These are phyloP conservation scores for Bryconaethiops microstoma DNA, from an alignment of 2,797 vertebrate genomes.

Conservation along the genomic window DNA sequence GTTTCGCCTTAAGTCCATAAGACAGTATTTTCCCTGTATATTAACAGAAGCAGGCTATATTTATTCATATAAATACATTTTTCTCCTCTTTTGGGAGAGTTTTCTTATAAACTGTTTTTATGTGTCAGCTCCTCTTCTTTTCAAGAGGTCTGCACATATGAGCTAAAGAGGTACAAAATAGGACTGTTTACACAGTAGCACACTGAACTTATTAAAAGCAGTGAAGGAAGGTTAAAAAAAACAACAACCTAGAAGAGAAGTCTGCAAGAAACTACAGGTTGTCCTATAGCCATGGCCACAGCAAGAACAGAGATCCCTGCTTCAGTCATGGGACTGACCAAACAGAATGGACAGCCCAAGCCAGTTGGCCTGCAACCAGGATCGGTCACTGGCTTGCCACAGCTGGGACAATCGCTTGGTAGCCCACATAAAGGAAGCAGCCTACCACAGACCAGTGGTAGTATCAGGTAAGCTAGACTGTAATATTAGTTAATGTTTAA, in stretches of 20 bases:
- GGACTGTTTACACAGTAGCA: slow-evolving; percentile 60
- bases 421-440: slow-evolving; percentile 64
- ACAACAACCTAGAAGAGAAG: slow-evolving; percentile 33
- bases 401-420: slow-evolving; percentile 50
- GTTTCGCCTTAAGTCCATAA: slow-evolving; percentile 32
- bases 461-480: slow-evolving; percentile 68
- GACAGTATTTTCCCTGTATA: slow-evolving; percentile 46
- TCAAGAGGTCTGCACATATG: slow-evolving; percentile 70
- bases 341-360: slow-evolving; percentile 72
- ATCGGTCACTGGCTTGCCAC: slow-evolving; percentile 56
- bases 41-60: slow-evolving; percentile 70
- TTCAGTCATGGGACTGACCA: slow-evolving; percentile 71
- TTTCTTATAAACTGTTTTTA: slow-evolving; percentile 73
- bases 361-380: slow-evolving; percentile 58
- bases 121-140: slow-evolving; percentile 71
- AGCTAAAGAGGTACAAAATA: slow-evolving; percentile 57
- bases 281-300: slow-evolving; percentile 70
- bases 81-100: slow-evolving; percentile 79
- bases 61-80: slow-evolving; percentile 78
- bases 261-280: slow-evolving; percentile 6
- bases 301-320: slow-evolving; percentile 75
- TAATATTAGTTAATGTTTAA: too few relatives aligned
- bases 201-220: slow-evolving; percentile 43
- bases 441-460: slow-evolving; percentile 70
- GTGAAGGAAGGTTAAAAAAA: slow-evolving; percentile 24